Evolutionary conservation across 2,888 invertebrate genomes (phyloP), one percentile per base, ranked within the genome.

Genomic region (Drosophila neutralis): DNA sequence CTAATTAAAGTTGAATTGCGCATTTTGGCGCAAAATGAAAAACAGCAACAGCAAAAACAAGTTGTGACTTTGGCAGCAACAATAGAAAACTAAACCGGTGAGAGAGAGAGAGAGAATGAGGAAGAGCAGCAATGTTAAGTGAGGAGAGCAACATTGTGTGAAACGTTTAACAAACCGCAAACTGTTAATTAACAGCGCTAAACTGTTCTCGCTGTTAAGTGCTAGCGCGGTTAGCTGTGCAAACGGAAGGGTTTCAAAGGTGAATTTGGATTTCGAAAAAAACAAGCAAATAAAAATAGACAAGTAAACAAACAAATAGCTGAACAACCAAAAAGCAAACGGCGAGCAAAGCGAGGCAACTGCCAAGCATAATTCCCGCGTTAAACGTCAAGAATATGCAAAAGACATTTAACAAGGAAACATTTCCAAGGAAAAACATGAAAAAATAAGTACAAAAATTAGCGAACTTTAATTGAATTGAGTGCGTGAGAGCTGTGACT

Each of bases 311-410:
- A 60, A 58, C 57, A 72, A 72, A 59, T 13, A 36, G 45, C 38
- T 35, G 45, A 21, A 21, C 45, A 56, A 56, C 40, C 2, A 59
- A 63, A 60, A 48, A 49, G 45, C 29, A 24, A 49, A 21, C 31
- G 56, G 33, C 29, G 21, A 24, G 31, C 36, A 36, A 27, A 72
- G 24, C 38, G 51, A 54, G 61, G 52, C 31, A 77, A 78, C 60
- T 82, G 53, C 57, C 79, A 65, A 82, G 67, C 86, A 80, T 85
- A 80, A 85, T 74, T 85, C 53, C 29, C 59, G 75, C 86, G 61
- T 69, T 69, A 82, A 85, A 53, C 33, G 69, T 21, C 4, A 29
- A 31, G 27, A 57, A 33, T 33, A 49, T 59, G 57, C 51, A 38
- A 24, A 33, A 38, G 48, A 53, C n/a, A 56, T 51, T 40, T 38